Percentiles rank a stretch among this genome's conserved stretches.
Evolutionary conservation across 2,888 invertebrate species (phyloP).

Genomic region (Leucania comma): DNA sequence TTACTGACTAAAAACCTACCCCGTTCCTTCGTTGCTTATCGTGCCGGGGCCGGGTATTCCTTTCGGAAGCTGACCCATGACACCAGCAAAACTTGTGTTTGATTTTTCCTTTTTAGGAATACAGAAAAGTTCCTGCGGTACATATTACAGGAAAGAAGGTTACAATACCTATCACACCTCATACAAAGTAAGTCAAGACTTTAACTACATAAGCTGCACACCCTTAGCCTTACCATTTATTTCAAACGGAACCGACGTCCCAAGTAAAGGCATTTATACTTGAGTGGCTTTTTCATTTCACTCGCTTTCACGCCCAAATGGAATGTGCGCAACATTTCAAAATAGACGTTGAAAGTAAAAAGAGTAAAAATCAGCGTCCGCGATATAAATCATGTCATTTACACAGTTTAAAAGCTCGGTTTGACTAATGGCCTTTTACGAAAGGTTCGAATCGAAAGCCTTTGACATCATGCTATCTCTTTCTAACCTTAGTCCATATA

Average conservation of each 20-base stretch:
- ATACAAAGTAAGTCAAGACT: conserved; percentile 22
- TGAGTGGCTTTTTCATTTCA: conserved; percentile 76
- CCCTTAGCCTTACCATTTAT: conserved; percentile 39
- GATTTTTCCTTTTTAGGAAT: neutral
- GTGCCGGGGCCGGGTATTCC: too few relatives aligned
- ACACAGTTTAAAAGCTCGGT: conserved; percentile 81
- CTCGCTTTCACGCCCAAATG: conserved; percentile 76
- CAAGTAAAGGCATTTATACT: conserved; percentile 69
- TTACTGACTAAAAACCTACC: too few relatives aligned
- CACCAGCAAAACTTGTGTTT: too few relatives aligned
- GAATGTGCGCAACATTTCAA: conserved; percentile 78
- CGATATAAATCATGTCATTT: conserved; percentile 81
- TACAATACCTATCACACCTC: conserved; percentile 17
- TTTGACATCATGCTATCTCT: conserved; percentile 70
- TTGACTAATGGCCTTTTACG: conserved; percentile 80
- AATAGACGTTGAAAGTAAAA: conserved; percentile 74
- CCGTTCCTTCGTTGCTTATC: too few relatives aligned
- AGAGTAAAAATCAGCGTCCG: conserved; percentile 76
- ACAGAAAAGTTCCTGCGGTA: neutral
- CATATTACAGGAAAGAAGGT: neutral
- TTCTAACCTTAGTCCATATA: conserved; percentile 54
- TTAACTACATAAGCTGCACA: conserved; percentile 17
- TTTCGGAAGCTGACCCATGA: too few relatives aligned
- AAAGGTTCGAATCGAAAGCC: conserved; percentile 67
- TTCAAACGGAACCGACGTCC: conserved; percentile 54